Evolutionary conservation across 2,113 vertebrate genomes (phyloP).

Genomic region (Alouatta palliata): DNA sequence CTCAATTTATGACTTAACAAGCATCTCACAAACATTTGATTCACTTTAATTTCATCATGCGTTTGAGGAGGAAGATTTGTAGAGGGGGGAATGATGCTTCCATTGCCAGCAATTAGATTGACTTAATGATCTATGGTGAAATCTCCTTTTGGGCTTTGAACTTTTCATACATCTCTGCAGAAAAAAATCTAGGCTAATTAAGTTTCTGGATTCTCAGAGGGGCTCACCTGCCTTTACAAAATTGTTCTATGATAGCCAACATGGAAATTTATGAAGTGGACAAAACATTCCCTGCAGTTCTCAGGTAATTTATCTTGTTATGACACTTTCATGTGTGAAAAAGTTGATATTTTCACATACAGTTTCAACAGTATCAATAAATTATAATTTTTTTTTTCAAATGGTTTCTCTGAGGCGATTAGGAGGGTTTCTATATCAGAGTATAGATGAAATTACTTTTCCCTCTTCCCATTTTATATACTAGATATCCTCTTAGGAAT

Average conservation of each 20-base stretch:
- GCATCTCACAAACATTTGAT: constrained; percentile 59
- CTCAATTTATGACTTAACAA: constrained; percentile 61
- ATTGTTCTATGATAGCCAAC: neutral
- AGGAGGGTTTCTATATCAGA: neutral
- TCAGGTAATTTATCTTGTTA: neutral
- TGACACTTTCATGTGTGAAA: neutral
- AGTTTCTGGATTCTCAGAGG: neutral
- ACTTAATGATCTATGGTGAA: neutral
- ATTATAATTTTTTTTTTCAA: neutral
- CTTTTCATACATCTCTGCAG: neutral
- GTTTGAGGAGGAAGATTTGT: neutral
- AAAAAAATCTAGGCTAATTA: neutral
- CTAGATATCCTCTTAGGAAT: neutral
- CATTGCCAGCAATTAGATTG: constrained; percentile 18
- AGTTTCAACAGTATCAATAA: neutral
- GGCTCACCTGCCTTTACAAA: neutral
- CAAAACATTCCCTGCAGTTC: neutral
- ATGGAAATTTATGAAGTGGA: neutral
- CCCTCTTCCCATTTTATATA: neutral
- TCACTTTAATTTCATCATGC: constrained; percentile 56
- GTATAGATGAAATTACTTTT: neutral
- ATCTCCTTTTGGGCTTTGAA: neutral
- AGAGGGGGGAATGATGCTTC: neutral
- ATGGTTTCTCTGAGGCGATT: neutral
- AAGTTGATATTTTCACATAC: neutral